A percentile compares a stretch with the other conserved stretches of the same genome.
phyloP scores from a whole-genome alignment of 2,888 invertebrate genomes.

The Orchestes rusci region DNA sequence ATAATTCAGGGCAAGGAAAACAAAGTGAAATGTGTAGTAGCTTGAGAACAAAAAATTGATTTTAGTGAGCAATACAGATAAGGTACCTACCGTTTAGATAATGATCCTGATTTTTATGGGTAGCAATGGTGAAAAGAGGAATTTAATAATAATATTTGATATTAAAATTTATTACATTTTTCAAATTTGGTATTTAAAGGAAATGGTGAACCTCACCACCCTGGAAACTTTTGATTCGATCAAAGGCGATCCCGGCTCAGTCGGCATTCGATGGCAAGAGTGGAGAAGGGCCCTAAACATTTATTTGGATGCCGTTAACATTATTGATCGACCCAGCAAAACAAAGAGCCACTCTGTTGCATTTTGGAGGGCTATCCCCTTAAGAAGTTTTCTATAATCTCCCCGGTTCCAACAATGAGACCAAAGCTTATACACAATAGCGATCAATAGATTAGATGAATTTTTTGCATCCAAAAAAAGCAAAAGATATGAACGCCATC shows the following conservation, averaged over 20 bases:
- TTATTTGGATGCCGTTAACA: slow-evolving; percentile 25
- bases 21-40: too few species aligned
- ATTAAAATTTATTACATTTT: too few species aligned
- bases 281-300: slow-evolving; percentile 31
- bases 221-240: too few species aligned
- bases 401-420: slow-evolving; percentile 19
- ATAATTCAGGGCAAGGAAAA: too few species aligned
- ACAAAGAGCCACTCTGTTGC: slow-evolving; percentile 27
- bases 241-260: slow-evolving; percentile 28
- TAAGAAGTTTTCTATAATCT: slow-evolving; percentile 32
- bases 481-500: slow-evolving; percentile 29
- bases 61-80: too few species aligned
- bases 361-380: slow-evolving; percentile 26
- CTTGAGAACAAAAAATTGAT: too few species aligned
- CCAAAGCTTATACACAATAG: slow-evolving; percentile 18
- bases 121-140: too few species aligned
- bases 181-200: too few species aligned
- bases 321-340: slow-evolving; percentile 12
- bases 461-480: slow-evolving; percentile 31
- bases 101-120: too few species aligned
- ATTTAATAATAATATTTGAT: too few species aligned
- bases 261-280: slow-evolving; percentile 30
- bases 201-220: too few species aligned
- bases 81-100: too few species aligned
- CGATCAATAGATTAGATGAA: slow-evolving; percentile 25